These are phyloP conservation scores for Deilephila porcellus DNA, from an alignment of 2,888 invertebrate species.

Conservation along the genomic window DNA sequence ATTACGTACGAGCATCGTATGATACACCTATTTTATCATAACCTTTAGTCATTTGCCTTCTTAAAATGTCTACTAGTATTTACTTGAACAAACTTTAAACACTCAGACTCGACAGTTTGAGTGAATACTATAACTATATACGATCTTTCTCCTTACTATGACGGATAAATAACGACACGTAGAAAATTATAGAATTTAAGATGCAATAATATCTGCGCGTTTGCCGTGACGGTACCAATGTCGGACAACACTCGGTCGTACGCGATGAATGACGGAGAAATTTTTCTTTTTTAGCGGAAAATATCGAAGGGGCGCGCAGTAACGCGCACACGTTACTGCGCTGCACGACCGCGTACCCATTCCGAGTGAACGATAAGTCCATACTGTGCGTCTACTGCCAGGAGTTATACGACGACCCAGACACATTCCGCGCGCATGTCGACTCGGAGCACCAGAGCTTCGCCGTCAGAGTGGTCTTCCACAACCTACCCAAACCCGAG, in stretches of 20 bases:
- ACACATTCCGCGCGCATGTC: conserved; percentile 67
- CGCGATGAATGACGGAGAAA: conserved; percentile 19
- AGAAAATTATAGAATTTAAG: background rate
- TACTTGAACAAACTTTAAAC: background rate
- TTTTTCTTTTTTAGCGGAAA: conserved; percentile 78
- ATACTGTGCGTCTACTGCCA: conserved; percentile 78
- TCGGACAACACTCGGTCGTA: conserved; percentile 12
- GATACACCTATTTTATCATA: background rate
- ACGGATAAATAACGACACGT: background rate
- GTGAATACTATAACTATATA: background rate
- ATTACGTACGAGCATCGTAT: background rate
- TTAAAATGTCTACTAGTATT: background rate
- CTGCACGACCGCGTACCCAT: conserved; percentile 76
- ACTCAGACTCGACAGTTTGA: background rate
- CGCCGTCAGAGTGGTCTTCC: conserved; percentile 68
- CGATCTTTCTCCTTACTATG: background rate
- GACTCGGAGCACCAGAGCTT: conserved; percentile 67
- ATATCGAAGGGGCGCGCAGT: conserved; percentile 68
- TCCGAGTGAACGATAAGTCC: conserved; percentile 75
- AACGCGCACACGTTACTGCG: conserved; percentile 73
- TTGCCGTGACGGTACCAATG: background rate
- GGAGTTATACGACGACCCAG: conserved; percentile 70
- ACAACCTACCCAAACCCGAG: conserved; percentile 71
- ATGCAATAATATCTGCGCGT: background rate
- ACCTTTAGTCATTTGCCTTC: background rate